Evolutionary conservation across 2,797 vertebrate species (phyloP), one percentile per base, ranked within the genome.

Genomic region (Sarcophilus harrisii): DNA sequence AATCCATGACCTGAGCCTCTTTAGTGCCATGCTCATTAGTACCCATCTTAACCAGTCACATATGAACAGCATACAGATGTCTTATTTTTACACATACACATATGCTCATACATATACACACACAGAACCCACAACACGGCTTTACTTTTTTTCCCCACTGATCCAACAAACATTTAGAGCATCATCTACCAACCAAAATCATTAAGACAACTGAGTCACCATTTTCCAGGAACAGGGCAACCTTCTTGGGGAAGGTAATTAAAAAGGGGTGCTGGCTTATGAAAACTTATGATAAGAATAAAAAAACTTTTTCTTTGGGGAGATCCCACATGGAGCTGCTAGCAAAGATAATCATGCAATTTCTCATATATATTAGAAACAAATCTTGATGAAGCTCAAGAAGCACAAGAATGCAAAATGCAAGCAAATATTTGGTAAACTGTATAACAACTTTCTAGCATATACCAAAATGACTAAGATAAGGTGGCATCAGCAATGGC

Each of bases 191-290:
- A 21, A 81, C 21, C 21, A 81, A 81, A 81, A 81, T 81, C 66
- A 81, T 0, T 89, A 87, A 94, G 10, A 62, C 49, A 94, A 96
- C n/a, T 58, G 11, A 57, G 90, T 54, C 18, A 94, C 73, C 87
- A 94, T 93, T 92, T 96, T 97, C 58, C 95, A 95, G 54, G n/a
- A 97, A 96, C 73, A 4, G 93, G 81, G 66, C 66, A 81, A 81
- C 38, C 38, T 94, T 96, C 60, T 95, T 55, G 90, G 59, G 57
- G 66, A 45, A 95, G 54, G 13, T 21, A 94, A 45, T 66, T 93
- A 90, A 24, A 57, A 1, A 57, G 21, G 38, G 24, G 12, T 38
- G 92, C 3, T 94, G 92, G 38, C 54, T 93, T 92, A 92, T 52
- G 93, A 90, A 24, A 24, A 73, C 14, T 49, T 90, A 16, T 66